Evolutionary conservation across 2,113 vertebrate genomes (phyloP), one percentile per base, ranked within the genome.

Genomic region (Protobothrops mucrosquamatus): DNA sequence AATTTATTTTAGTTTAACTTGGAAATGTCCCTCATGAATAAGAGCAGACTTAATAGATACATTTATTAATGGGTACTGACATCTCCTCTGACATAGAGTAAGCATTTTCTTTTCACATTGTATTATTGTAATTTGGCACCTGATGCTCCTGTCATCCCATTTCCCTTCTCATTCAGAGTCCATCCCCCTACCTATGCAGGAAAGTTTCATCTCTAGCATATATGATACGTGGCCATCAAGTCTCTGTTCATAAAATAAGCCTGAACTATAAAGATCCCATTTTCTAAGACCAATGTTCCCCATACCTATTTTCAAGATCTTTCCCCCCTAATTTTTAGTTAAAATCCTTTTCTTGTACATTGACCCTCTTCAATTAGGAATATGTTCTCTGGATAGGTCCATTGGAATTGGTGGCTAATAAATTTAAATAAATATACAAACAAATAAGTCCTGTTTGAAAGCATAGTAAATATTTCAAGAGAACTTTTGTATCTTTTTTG

Each of bases 1-100:
- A 97, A 98, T 98, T 97, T 97, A 98, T 98, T 98, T 98, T 97
- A 97, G 97, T 98, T 97, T 97, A 97, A 97, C 97, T 97, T 97
- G 96, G 96, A 96, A 97, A 96, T 96, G 97, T 98, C 98, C 97
- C 98, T 95, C 96, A 97, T 97, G 98, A 98, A 97, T 97, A 97
- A 97, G 96, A 97, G 97, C 96, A 97, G 97, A 97, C 97, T 97
- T 96, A 97, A 97, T 96, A 97, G 97, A 97, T 97, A 96, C 97
- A 97, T 97, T 97, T 97, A 98, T 98, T 98, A 98, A 98, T 97
- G 97, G 97, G 95, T 96, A 96, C 96, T 98, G 97, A 97, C 97
- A 97, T 97, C 93, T 94, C 93, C 51, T 95, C 95, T 96, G 97
- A 97, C 97, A 97, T 95, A 97, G 97, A 97, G 97, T 96, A 97